Conservation (phyloP, 2,113 vertebrate species). For the Microtus ochrogaster region DNA sequence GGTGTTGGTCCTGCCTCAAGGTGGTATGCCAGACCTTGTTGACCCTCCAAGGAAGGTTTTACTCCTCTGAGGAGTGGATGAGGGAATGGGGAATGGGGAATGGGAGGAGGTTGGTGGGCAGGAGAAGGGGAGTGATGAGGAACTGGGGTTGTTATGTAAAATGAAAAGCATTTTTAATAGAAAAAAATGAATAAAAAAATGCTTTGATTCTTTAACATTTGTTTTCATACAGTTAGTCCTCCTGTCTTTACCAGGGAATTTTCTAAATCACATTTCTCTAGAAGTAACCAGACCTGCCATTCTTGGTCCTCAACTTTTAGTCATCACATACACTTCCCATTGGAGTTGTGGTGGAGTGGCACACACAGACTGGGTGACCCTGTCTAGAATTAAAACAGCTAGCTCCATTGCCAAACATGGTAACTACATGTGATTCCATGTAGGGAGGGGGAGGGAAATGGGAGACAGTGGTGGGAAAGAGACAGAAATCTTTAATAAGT, state of each 20-base stretch:
- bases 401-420: constrained; percentile 19
- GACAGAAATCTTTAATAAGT: too few species aligned
- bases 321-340: constrained; percentile 60
- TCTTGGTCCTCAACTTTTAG: constrained; percentile 57
- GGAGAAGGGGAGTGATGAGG: too few species aligned
- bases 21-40: too few species aligned
- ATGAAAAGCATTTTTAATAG: too few species aligned
- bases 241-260: constrained; percentile 50
- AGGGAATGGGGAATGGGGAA: too few species aligned
- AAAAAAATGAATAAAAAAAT: neutral
- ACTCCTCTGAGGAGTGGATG: too few species aligned
- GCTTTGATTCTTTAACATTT: constrained; percentile 1
- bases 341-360: constrained; percentile 53
- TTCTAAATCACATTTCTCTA: constrained; percentile 68
- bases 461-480: too few species aligned
- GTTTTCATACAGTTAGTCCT: constrained; percentile 44
- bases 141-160: too few species aligned
- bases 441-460: too few species aligned
- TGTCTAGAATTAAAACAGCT: constrained; percentile 59
- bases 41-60: too few species aligned
- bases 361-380: neutral
- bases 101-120: too few species aligned
- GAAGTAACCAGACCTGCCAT: constrained; percentile 61
- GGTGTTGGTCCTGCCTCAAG: too few species aligned
- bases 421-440: neutral